Percentiles rank a stretch among this genome's conserved stretches.
Evolutionary conservation across 2,113 vertebrate species (phyloP).

Genomic region (Osmerus mordax): DNA sequence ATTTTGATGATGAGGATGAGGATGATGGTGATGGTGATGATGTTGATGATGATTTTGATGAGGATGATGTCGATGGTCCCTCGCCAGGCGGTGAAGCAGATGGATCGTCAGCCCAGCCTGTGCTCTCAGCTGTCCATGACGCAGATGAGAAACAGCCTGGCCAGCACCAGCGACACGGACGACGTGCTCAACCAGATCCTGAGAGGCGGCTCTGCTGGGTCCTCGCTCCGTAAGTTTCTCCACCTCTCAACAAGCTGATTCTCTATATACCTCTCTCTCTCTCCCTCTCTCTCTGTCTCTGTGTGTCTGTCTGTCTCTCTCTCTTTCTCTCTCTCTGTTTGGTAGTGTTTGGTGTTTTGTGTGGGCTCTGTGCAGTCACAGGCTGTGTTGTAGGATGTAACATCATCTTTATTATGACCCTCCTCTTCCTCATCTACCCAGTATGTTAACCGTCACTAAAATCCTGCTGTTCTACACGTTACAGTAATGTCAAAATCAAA

Average conservation of each 20-base stretch:
- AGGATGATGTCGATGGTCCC: conserved; percentile 13
- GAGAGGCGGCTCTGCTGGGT: conserved; percentile 80
- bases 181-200: conserved; percentile 94
- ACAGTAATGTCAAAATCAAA: conserved; percentile 13
- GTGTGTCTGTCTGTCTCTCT: no score
- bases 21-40: not conserved
- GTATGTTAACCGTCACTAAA: no score
- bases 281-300: no score
- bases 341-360: no score
- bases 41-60: not conserved
- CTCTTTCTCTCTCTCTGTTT: no score
- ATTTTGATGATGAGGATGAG: not conserved
- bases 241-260: not conserved
- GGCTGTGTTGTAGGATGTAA: no score
- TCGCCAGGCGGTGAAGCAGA: conserved; percentile 82
- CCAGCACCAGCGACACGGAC: conserved; percentile 89
- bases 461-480: conserved; percentile 10
- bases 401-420: not conserved
- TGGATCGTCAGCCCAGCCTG: conserved; percentile 88
- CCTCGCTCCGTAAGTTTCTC: conserved; percentile 86
- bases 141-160: conserved; percentile 98
- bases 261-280: not conserved
- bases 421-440: no score
- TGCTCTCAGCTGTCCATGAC: conserved; percentile 95
- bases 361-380: no score